A percentile compares a stretch with the other conserved stretches of the same genome.
Evolutionary conservation across 1,140 invertebrate genomes (phyloP).

Genomic region (Druon quercuslanigerum): DNA sequence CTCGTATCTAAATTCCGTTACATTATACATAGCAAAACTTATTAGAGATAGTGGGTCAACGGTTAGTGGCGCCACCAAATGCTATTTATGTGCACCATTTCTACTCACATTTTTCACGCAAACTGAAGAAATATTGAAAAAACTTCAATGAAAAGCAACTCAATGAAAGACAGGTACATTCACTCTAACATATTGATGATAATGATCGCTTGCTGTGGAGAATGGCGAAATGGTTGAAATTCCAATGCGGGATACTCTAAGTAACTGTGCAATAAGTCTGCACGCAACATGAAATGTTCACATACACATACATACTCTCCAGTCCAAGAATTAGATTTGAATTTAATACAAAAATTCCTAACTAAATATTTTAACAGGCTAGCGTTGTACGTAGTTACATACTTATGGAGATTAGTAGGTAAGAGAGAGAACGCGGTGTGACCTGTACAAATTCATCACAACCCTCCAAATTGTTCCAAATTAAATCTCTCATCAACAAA

Average conservation of each 20-base stretch:
- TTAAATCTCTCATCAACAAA: too few species aligned
- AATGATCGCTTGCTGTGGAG: conserved; percentile 26
- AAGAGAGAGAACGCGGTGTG: too few species aligned
- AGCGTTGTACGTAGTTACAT: too few species aligned
- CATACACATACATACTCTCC: too few species aligned
- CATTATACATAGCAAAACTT: background rate
- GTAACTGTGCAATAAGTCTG: conserved; percentile 23
- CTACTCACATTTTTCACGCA: background rate
- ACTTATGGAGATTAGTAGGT: too few species aligned
- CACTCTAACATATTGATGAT: conserved; percentile 15
- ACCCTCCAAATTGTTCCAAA: too few species aligned
- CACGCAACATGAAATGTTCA: conserved; percentile 5
- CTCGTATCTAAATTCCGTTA: background rate
- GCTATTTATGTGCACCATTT: background rate
- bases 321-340: too few species aligned
- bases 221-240: conserved; percentile 8
- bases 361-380: too few species aligned
- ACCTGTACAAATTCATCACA: too few species aligned
- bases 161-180: conserved; percentile 24
- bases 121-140: background rate
- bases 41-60: conserved; percentile 7
- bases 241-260: conserved; percentile 26
- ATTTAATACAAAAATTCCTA: too few species aligned
- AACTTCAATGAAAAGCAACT: conserved; percentile 19
- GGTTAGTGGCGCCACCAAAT: conserved; percentile 18